phyloP scores from a whole-genome alignment of 2,113 vertebrate genomes.

The Mus spicilegus region DNA sequence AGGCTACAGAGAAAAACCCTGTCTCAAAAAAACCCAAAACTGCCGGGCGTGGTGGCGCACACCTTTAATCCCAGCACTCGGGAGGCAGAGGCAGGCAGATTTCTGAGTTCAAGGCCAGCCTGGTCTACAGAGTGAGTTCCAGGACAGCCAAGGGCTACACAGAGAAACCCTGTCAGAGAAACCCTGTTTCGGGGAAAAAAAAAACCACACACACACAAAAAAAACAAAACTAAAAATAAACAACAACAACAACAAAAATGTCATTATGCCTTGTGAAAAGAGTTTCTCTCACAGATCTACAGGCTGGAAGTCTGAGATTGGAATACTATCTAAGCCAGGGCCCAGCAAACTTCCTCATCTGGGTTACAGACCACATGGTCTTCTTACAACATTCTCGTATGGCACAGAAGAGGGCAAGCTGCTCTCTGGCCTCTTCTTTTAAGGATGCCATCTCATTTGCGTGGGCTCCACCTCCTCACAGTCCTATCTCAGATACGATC shows the following conservation, averaged over 20 bases:
- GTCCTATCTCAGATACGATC: background rate
- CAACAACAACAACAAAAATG: background rate
- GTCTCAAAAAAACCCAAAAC: too few relatives aligned
- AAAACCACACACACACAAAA: too few relatives aligned
- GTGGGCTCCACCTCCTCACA: background rate
- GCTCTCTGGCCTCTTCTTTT: background rate
- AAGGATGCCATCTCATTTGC: background rate
- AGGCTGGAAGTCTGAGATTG: background rate
- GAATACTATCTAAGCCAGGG: too few relatives aligned
- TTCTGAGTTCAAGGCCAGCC: background rate
- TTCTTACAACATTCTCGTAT: background rate
- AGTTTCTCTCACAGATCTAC: background rate
- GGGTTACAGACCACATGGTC: background rate
- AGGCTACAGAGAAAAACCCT: background rate
- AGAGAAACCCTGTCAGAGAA: background rate
- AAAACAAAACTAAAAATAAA: background rate
- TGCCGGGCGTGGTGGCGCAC: background rate
- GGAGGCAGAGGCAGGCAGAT: background rate
- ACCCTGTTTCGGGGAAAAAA: too few relatives aligned
- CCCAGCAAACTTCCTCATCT: background rate
- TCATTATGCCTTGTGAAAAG: background rate
- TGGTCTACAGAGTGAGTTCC: background rate
- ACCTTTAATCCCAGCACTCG: background rate
- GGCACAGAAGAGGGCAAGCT: too few relatives aligned
- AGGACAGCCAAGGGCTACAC: background rate